These are phyloP conservation scores for Chloroclystis v-ata DNA, from an alignment of 2,888 invertebrate genomes.

Conservation along the genomic window DNA sequence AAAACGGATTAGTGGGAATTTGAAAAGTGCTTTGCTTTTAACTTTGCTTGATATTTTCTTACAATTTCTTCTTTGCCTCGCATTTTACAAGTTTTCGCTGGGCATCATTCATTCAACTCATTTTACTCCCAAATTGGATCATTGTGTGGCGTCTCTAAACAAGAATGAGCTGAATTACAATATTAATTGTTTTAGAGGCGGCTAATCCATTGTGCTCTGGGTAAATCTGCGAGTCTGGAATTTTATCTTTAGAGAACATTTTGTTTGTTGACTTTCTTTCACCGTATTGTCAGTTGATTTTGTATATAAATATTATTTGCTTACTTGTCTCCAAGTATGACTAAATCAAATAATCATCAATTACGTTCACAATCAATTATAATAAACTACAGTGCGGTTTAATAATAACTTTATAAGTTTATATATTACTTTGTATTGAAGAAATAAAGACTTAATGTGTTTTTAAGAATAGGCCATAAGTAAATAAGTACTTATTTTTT, in stretches of 20 bases:
- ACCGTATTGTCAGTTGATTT: too few relatives aligned
- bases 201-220: constrained; percentile 14
- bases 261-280: constrained; percentile 10
- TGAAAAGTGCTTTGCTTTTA: constrained; percentile 23
- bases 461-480: too few relatives aligned
- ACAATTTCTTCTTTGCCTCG: neutral
- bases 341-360: too few relatives aligned
- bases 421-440: too few relatives aligned
- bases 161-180: constrained; percentile 14
- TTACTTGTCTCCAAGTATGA: too few relatives aligned
- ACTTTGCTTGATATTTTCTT: constrained; percentile 17
- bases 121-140: constrained; percentile 14
- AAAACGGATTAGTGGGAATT: constrained; percentile 36
- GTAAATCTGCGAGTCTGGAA: constrained; percentile 14
- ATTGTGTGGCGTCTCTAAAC: constrained; percentile 8
- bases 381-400: too few relatives aligned
- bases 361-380: too few relatives aligned
- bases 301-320: too few relatives aligned
- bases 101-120: constrained; percentile 10
- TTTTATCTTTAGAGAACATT: constrained; percentile 10
- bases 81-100: constrained; percentile 4
- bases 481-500: too few relatives aligned
- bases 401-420: too few relatives aligned
- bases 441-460: too few relatives aligned
- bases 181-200: constrained; percentile 15